A percentile compares a stretch with the other conserved stretches of the same genome.
phyloP scores from a whole-genome alignment of 1,140 invertebrate genomes.

The Drosophila pachea region DNA sequence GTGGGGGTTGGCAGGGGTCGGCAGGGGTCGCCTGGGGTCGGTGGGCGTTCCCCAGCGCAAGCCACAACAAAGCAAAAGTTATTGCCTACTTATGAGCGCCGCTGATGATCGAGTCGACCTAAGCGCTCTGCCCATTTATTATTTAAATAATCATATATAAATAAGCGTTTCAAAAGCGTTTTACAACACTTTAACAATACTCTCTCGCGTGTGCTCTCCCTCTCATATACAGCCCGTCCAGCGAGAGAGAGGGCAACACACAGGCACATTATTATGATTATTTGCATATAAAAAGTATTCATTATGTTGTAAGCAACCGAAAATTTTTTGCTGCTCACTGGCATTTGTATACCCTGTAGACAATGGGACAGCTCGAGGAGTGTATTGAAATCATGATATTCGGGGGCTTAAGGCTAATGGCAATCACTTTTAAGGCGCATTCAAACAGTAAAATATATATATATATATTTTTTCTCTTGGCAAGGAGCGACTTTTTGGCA shows the following conservation, averaged over 20 bases:
- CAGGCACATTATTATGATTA: constrained; percentile 48
- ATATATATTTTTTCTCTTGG: too few relatives aligned
- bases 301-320: constrained; percentile 60
- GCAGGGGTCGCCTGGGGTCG: not conserved
- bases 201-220: constrained; percentile 10
- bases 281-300: constrained; percentile 72
- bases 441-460: too few relatives aligned
- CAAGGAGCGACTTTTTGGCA: too few relatives aligned
- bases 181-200: constrained; percentile 59
- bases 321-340: constrained; percentile 30
- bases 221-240: not conserved
- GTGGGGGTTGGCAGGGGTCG: not conserved
- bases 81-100: constrained; percentile 72
- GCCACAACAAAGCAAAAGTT: constrained; percentile 59
- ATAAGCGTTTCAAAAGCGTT: constrained; percentile 63
- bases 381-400: not conserved
- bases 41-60: too few relatives aligned
- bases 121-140: constrained; percentile 54
- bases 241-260: not conserved
- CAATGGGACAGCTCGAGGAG: not conserved
- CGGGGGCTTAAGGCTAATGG: too few relatives aligned
- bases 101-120: constrained; percentile 35
- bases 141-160: constrained; percentile 74
- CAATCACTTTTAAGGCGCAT: too few relatives aligned
- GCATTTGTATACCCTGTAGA: constrained; percentile 11